phyloP scores from a whole-genome alignment of 2,797 vertebrate species.

The Diplodus puntazzo region DNA sequence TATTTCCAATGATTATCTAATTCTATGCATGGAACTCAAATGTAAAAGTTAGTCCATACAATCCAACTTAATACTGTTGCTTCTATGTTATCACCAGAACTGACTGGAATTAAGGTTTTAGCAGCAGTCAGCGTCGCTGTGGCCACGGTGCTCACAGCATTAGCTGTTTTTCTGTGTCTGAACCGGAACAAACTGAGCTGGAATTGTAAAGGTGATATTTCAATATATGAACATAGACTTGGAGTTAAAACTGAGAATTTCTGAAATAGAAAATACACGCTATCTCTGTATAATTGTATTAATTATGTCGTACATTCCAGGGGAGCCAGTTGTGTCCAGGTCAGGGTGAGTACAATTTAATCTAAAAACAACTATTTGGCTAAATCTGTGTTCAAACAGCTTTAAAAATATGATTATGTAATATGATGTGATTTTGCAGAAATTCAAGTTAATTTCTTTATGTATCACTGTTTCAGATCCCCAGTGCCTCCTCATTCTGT shows the following conservation, averaged over 20 bases:
- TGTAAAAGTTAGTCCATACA: neutral
- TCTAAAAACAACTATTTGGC: neutral
- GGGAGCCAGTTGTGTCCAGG: conserved; percentile 34
- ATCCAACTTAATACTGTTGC: conserved; percentile 11
- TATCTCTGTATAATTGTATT: neutral
- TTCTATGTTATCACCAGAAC: conserved; percentile 65
- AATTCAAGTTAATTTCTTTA: neutral
- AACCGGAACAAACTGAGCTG: conserved; percentile 58
- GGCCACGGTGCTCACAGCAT: conserved; percentile 68
- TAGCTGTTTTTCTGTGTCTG: conserved; percentile 76
- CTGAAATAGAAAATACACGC: neutral
- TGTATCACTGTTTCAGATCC: conserved; percentile 55
- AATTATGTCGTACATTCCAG: conserved; percentile 55
- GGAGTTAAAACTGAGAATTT: neutral
- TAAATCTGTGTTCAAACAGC: neutral
- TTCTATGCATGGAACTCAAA: neutral
- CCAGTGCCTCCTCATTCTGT: conserved; percentile 28
- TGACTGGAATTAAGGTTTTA: conserved; percentile 75
- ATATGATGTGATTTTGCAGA: neutral
- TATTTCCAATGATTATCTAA: neutral
- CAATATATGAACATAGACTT: conserved; percentile 5
- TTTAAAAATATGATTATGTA: neutral
- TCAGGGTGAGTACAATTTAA: conserved; percentile 62
- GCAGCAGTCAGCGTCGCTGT: conserved; percentile 72
- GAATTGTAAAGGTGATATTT: conserved; percentile 73